Evolutionary conservation across 2,888 invertebrate species (phyloP), one percentile per base, ranked within the genome.

Genomic region (Cephonodes hylas): DNA sequence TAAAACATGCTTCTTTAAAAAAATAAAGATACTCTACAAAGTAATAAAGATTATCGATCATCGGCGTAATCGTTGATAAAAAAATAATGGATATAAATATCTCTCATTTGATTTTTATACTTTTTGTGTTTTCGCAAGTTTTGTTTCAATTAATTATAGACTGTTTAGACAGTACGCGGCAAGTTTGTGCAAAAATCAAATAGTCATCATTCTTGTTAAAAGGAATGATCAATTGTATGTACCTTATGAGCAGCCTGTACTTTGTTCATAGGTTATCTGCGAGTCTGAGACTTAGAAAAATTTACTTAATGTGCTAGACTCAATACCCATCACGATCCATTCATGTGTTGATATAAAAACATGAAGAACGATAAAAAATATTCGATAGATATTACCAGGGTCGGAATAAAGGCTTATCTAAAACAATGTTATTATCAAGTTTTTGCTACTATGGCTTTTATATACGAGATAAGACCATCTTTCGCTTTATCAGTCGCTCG

Each of bases 401-500:
- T 76, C 77, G 72, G 66, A 76, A 78, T 71, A 69, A 63, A 66
- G 60, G 69, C 80, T 85, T 91, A 91, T 91, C 90, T 79, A 73
- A 68, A 72, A 83, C 80, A 80, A 76, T 78, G 78, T 77, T 77
- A 77, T 87, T 77, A 90, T 89, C 85, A 84, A 85, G 72, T 82
- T 88, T 88, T 85, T 80, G 90, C 91, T 85, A 86, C 86, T 75
- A 85, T 82, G 82, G 78, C 80, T 80, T 83, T 77, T 83, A 83
- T 81, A 80, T 77, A 76, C 73, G 73, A 79, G 91, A 91, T 91
- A 92, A 91, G 84, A 79, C 70, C 86, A 89, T 89, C 90, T 88
- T 83, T 82, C 71, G 71, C 76, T 73, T 75, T 91, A 91, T 91
- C 91, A 92, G 91, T 92, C 80, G 84, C 76, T 80, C 83, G 86